These are phyloP conservation scores for Gorsachius magnificus DNA, from an alignment of 2,797 vertebrate genomes.

Conservation along the genomic window DNA sequence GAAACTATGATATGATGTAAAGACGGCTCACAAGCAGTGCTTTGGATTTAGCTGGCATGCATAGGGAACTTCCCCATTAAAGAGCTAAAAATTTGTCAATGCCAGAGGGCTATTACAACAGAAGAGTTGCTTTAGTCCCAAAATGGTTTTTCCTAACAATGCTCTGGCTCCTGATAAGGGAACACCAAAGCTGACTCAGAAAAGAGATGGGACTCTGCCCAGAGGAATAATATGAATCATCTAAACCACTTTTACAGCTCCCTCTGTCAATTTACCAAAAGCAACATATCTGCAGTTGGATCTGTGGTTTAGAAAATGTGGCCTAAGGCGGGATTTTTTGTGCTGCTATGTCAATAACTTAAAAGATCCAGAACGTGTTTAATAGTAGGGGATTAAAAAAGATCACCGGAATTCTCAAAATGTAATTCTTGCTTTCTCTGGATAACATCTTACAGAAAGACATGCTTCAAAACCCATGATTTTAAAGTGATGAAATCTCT, in stretches of 20 bases:
- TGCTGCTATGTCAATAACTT: background rate
- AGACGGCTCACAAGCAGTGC: background rate
- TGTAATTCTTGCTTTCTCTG: background rate
- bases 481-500: slow-evolving; percentile 11
- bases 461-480: background rate
- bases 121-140: background rate
- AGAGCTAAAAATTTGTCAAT: background rate
- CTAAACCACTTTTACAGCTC: background rate
- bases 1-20: background rate
- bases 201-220: slow-evolving; percentile 5
- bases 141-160: slow-evolving; percentile 3
- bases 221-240: slow-evolving; percentile 42
- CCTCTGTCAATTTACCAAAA: slow-evolving; percentile 38
- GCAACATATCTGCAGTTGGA: slow-evolving; percentile 36
- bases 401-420: background rate
- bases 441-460: background rate
- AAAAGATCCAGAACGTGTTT: background rate
- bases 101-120: background rate
- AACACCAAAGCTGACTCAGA: slow-evolving; percentile 41
- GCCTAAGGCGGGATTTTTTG: background rate
- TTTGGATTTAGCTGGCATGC: background rate
- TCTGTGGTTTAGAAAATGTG: slow-evolving; percentile 36
- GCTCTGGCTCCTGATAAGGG: background rate
- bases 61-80: background rate
- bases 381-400: slow-evolving; percentile 3